Evolutionary conservation across 2,797 vertebrate species (phyloP).

Genomic region (Crypturellus tataupa): DNA sequence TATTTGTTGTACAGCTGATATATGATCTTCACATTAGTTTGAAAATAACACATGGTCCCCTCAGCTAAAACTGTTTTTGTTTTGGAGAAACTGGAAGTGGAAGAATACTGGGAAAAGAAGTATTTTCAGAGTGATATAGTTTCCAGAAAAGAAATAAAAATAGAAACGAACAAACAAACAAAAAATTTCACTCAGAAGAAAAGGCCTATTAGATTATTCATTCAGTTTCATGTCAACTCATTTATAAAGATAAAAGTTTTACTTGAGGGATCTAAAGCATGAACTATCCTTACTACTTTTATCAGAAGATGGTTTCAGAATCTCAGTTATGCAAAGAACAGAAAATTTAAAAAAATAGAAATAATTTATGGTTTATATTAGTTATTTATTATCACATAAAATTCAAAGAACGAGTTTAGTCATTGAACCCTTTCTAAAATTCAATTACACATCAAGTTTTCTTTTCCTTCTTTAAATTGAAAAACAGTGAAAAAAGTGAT

Average conservation of each 20-base stretch:
- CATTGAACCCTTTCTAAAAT: background rate
- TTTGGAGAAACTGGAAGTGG: background rate
- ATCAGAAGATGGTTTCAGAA: background rate
- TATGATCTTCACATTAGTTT: background rate
- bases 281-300: background rate
- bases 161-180: background rate
- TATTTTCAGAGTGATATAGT: background rate
- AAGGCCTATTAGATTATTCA: background rate
- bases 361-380: background rate
- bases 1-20: background rate
- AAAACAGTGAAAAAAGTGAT: background rate
- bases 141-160: background rate
- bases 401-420: background rate
- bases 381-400: background rate
- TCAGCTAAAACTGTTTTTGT: background rate
- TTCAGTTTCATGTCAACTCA: background rate
- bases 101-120: background rate
- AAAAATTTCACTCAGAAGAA: background rate
- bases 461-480: background rate
- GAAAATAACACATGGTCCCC: background rate
- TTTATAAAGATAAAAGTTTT: background rate
- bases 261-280: no score
- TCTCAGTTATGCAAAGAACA: background rate
- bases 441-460: background rate
- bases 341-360: background rate